Evolutionary conservation across 2,888 invertebrate genomes (phyloP), one percentile per base, ranked within the genome.

Genomic region (Chromoteleia sp.): DNA sequence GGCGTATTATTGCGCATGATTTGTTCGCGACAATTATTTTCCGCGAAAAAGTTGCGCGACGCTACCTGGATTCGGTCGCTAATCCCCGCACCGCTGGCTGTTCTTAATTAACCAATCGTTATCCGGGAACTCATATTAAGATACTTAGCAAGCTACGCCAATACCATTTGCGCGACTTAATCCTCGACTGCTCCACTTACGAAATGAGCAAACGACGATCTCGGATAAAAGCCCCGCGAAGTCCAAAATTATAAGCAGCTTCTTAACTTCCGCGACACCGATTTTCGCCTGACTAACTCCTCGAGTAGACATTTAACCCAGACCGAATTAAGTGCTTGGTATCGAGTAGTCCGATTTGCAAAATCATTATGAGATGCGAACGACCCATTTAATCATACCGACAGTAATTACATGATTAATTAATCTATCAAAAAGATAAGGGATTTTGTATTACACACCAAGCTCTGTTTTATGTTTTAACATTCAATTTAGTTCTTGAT

Each of bases 31-130:
- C 68, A 63, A 61, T 70, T 63, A 77, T 70, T 61, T 33, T 4
- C 21, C 33, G 59, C 8, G 43, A 17, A 36, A 59, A 52, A 19
- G 68, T 10, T 30, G 52, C 30, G 21, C 25, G 10, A 8, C 30
- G 15, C 43, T 54, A 67, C 39, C 61, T 12, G 56, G 61, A 39
- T 74, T 48, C 54, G 25, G 19, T 29, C 29, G 33, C 56, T 75
- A 67, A 81, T 54, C 75, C 78, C 7, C 19, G 7, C 39, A 33
- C 25, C 33, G 14, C 17, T 12, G 8, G 21, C 65, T 68, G 17
- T 54, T 70, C 73, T 77, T 73, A 73, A 81, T 81, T 81, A 81
- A 63, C 74, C 68, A 77, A 81, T 81, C 68, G 70, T 67, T 81
- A 61, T 15, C 29, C 29, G 25, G 19, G 33, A 61, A 61, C 54